Conservation (phyloP, 2,888 invertebrate species). For the Lasioglossum lativentre region DNA sequence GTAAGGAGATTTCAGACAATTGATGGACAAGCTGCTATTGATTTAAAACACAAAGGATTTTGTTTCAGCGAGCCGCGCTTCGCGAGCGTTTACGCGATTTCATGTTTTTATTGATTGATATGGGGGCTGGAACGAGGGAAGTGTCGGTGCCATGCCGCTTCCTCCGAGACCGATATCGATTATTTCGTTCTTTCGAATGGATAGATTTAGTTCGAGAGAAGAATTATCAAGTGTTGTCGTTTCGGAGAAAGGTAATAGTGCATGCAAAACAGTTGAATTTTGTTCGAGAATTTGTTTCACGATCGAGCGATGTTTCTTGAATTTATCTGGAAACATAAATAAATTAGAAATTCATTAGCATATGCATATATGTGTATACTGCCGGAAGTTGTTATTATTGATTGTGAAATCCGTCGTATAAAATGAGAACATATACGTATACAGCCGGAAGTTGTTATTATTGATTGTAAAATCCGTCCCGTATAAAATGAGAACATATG, state of each 20-base stretch:
- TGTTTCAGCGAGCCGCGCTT: background rate
- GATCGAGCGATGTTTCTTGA: no score
- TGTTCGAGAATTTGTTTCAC: no score
- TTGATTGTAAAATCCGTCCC: no score
- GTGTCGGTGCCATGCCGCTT: background rate
- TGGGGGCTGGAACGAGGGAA: background rate
- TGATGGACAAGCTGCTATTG: background rate
- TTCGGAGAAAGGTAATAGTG: background rate
- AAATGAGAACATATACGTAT: no score
- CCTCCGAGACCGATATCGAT: background rate
- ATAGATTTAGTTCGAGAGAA: background rate
- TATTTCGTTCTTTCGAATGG: background rate
- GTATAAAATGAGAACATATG: no score
- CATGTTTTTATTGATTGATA: background rate
- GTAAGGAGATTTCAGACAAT: background rate
- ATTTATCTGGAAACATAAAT: no score
- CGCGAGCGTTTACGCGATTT: background rate
- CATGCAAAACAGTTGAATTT: no score
- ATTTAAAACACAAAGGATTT: background rate
- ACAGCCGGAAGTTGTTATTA: no score
- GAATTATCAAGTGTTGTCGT: background rate
- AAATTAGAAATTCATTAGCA: no score
- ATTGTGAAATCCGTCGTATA: no score
- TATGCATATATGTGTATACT: no score
- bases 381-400: no score